Evolutionary conservation across 2,888 invertebrate genomes (phyloP), one percentile per base, ranked within the genome.

Genomic region (Pristionchus japonicus): DNA sequence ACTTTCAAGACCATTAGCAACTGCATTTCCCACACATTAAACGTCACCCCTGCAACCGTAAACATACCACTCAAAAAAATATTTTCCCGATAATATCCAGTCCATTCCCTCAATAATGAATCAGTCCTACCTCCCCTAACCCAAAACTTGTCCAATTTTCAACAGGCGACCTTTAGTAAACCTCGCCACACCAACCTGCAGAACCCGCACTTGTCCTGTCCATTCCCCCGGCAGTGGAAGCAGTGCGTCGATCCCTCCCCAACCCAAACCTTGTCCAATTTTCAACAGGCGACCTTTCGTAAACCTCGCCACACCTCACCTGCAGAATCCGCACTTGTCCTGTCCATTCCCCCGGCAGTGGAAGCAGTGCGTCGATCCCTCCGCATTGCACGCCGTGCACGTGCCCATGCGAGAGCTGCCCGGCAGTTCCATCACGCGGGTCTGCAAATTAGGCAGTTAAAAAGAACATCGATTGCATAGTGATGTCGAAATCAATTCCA

Each of bases 321-420:
- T 89, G 89, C 94, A 94, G 89, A 93, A 93, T 11, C 89, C 90
- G 89, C 94, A 94, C 88, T 93, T 93, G 89, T 94, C 94, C 4
- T 93, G 93, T 74, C 94, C 94, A 57, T 89, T 90, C 49, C 94
- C 94, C 31, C 93, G 89, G 89, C 94, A 94, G 88, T 94, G 93
- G 89, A 94, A 94, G 88, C 94, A 94, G 86, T 93, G 94, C 20
- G 90, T 90, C 7, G 91, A 90, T 23, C 94, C 94, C 17, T 93
- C 93, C 7, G 93, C 92, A 85, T 90, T 92, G 88, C 94, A 94
- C 15, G 92, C 89, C 7, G 90, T 90, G 83, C 94, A 94, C 52
- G 88, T 85, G 83, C 90, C 92, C 89, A 94, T 89, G 80, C 90
- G 88, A 67, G 91, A 90, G 1, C 92, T 91, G 27, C 93, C 92